phyloP scores from a whole-genome alignment of 2,797 vertebrate genomes.

The Tapirus indicus region DNA sequence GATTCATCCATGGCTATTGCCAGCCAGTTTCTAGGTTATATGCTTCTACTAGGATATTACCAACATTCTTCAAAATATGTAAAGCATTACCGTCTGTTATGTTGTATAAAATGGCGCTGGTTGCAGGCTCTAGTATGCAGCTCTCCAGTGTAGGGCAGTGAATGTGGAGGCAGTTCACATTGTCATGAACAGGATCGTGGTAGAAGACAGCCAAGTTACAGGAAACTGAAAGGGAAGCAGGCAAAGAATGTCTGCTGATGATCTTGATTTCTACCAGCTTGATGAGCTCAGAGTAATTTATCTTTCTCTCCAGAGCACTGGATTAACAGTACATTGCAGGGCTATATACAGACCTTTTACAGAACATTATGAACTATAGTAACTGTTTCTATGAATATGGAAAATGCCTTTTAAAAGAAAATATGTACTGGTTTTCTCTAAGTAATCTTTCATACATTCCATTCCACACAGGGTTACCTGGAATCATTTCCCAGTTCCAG shows the following conservation, averaged over 20 bases:
- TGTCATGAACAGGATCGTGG: slow-evolving; percentile 89
- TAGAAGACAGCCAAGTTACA: slow-evolving; percentile 97
- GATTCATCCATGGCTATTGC: background rate
- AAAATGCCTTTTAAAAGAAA: background rate
- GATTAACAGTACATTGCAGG: background rate
- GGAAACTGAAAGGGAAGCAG: slow-evolving; percentile 89
- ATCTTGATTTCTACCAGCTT: background rate
- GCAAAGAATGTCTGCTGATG: background rate
- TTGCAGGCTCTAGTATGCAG: slow-evolving; percentile 91
- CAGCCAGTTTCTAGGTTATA: background rate
- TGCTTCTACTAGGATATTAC: background rate
- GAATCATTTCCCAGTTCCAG: slow-evolving; percentile 20
- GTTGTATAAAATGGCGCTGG: slow-evolving; percentile 94
- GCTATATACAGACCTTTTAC: background rate
- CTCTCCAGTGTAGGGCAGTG: slow-evolving; percentile 95
- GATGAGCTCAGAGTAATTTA: background rate
- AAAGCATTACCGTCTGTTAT: slow-evolving; percentile 92
- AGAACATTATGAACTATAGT: background rate
- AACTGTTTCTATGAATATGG: background rate
- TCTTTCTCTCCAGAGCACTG: background rate
- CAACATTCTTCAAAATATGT: background rate
- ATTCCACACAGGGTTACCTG: background rate
- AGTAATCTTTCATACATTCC: background rate
- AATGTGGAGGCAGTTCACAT: slow-evolving; percentile 94
- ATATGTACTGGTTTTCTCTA: background rate